Conservation (phyloP, 2,888 invertebrate genomes). For the Apamea epomidion region DNA sequence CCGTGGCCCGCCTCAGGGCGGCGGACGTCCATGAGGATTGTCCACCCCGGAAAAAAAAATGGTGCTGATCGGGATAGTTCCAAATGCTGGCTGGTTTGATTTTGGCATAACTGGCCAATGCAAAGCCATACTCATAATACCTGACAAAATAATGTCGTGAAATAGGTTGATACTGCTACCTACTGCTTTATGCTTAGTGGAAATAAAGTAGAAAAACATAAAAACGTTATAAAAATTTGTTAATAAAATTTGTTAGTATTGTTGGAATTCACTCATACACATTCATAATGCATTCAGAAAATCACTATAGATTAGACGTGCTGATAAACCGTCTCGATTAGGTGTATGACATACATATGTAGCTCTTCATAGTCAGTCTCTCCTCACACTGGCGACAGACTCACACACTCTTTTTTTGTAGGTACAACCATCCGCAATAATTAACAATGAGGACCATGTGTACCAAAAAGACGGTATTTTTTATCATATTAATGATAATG, state of each 20-base stretch:
- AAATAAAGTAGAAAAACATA: constrained; percentile 8
- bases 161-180: neutral
- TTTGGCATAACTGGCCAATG: neutral
- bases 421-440: neutral
- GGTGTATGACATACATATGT: constrained; percentile 8
- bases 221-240: neutral
- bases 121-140: too few relatives aligned
- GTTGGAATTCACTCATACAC: neutral
- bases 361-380: constrained; percentile 41
- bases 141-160: neutral
- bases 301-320: constrained; percentile 36
- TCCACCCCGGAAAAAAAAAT: too few relatives aligned
- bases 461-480: constrained; percentile 25
- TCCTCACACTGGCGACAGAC: neutral
- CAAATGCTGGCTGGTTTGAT: neutral
- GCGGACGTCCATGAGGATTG: too few relatives aligned
- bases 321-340: constrained; percentile 52
- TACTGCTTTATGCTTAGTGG: neutral
- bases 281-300: constrained; percentile 32
- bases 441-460: constrained; percentile 33
- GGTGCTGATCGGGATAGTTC: neutral
- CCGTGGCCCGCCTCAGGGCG: too few relatives aligned
- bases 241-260: neutral
- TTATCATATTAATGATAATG: constrained; percentile 20
- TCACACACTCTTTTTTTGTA: neutral